phyloP scores from a whole-genome alignment of 37 sponge, comb jelly and placozoan genomes.

The Crambe crambe region DNA sequence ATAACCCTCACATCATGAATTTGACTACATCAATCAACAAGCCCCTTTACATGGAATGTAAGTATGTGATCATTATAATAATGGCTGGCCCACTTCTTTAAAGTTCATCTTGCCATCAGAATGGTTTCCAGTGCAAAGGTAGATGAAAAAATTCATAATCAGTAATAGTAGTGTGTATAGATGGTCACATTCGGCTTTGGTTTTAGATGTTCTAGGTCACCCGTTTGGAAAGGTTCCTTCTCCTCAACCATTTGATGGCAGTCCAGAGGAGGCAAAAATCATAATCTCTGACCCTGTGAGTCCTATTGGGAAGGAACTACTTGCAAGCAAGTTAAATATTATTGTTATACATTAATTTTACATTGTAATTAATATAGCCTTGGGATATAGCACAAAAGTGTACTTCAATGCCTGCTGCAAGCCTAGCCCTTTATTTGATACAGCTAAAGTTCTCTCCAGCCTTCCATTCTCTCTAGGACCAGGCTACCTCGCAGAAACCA shows the following conservation, averaged over 20 bases:
- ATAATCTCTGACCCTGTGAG: constrained; percentile 59
- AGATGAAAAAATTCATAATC: no score
- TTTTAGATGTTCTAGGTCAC: constrained; percentile 67
- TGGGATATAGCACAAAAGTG: constrained; percentile 82
- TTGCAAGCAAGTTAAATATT: constrained; percentile 38
- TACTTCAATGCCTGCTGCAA: constrained; percentile 85
- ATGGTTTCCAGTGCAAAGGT: no score
- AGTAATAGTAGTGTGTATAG: no score
- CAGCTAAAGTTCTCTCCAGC: constrained; percentile 14
- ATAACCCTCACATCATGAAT: constrained; percentile 51
- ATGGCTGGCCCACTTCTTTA: background rate
- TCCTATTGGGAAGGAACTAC: constrained; percentile 63
- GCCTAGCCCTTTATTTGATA: constrained; percentile 62
- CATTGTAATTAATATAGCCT: constrained; percentile 19
- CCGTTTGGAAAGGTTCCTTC: constrained; percentile 73
- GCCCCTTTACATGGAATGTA: constrained; percentile 76
- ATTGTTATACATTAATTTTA: background rate
- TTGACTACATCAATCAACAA: constrained; percentile 19
- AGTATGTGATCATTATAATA: constrained; percentile 1
- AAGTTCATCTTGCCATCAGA: no score
- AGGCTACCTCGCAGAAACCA: constrained; percentile 50
- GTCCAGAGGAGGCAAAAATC: constrained; percentile 46
- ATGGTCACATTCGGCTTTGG: no score
- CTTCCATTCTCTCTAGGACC: constrained; percentile 64
- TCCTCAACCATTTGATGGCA: constrained; percentile 42